A percentile compares a stretch with the other conserved stretches of the same genome.
Conservation (phyloP, 2,888 invertebrate species). For the Biston betularia region DNA sequence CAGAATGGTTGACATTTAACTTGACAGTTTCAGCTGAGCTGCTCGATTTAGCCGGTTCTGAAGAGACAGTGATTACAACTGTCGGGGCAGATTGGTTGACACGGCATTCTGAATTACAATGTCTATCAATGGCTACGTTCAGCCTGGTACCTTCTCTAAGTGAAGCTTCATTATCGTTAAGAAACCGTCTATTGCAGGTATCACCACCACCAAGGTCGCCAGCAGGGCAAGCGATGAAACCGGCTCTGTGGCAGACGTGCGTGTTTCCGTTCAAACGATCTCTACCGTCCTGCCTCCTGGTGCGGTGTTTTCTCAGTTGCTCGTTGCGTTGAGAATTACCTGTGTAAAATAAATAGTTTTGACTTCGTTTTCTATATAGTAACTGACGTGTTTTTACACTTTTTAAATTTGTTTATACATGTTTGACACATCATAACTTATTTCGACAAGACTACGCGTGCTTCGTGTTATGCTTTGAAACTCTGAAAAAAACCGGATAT, state of each 20-base stretch:
- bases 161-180: conserved; percentile 8
- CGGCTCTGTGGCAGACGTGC: conserved; percentile 12
- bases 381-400: not conserved
- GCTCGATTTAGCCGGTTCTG: conserved; percentile 1
- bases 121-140: not conserved
- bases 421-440: no score
- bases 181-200: conserved; percentile 21
- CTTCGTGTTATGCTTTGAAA: no score
- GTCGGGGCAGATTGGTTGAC: not conserved
- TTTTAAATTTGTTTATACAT: no score
- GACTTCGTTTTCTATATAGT: not conserved
- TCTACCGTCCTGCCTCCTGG: conserved; percentile 1
- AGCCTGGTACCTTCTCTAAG: conserved; percentile 1
- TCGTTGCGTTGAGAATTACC: conserved; percentile 46
- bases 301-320: not conserved
- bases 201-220: no score
- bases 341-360: conserved; percentile 25
- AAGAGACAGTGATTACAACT: not conserved
- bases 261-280: not conserved
- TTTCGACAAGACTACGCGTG: no score
- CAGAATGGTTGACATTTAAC: not conserved
- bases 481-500: no score
- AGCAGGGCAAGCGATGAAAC: conserved; percentile 1
- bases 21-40: conserved; percentile 6
- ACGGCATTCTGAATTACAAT: conserved; percentile 6